These are phyloP conservation scores for Dyspetes luteomarginatus DNA, from an alignment of 2,888 invertebrate species.

Conservation along the genomic window DNA sequence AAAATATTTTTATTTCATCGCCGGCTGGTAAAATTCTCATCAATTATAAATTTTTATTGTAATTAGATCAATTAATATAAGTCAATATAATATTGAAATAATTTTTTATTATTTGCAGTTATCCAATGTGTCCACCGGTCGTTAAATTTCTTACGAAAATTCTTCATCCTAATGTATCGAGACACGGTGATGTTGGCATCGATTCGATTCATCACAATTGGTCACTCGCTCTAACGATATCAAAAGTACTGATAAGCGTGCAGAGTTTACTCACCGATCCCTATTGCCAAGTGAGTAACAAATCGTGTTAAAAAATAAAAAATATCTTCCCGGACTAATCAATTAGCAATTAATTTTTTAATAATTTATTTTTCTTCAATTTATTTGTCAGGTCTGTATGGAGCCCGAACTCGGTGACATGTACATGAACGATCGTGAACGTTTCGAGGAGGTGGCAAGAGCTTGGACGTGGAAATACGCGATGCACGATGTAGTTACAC, in stretches of 20 bases:
- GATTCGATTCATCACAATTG: conserved; percentile 98
- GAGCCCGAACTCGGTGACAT: conserved; percentile 93
- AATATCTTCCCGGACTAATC: background rate
- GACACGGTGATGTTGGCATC: conserved; percentile 97
- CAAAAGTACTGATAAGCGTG: conserved; percentile 94
- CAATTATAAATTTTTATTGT: too few species aligned
- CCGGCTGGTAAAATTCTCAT: too few species aligned
- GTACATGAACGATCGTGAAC: conserved; percentile 89
- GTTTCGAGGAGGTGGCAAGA: conserved; percentile 92
- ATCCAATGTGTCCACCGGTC: conserved; percentile 96
- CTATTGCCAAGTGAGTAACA: conserved; percentile 88
- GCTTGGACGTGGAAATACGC: conserved; percentile 97
- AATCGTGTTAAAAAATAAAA: background rate
- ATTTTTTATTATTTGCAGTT: conserved; percentile 83
- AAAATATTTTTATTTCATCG: too few species aligned
- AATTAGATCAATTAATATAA: too few species aligned
- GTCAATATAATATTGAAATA: too few species aligned
- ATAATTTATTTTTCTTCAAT: conserved; percentile 29
- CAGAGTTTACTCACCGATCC: conserved; percentile 96
- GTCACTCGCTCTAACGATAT: conserved; percentile 96
- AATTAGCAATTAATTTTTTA: background rate
- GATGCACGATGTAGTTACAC: conserved; percentile 88
- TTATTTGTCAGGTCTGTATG: conserved; percentile 91
- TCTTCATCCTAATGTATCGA: conserved; percentile 96
- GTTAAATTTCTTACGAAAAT: conserved; percentile 97